These are phyloP conservation scores for Ganaspis brasiliensis DNA, from an alignment of 2,888 invertebrate genomes.

Conservation along the genomic window DNA sequence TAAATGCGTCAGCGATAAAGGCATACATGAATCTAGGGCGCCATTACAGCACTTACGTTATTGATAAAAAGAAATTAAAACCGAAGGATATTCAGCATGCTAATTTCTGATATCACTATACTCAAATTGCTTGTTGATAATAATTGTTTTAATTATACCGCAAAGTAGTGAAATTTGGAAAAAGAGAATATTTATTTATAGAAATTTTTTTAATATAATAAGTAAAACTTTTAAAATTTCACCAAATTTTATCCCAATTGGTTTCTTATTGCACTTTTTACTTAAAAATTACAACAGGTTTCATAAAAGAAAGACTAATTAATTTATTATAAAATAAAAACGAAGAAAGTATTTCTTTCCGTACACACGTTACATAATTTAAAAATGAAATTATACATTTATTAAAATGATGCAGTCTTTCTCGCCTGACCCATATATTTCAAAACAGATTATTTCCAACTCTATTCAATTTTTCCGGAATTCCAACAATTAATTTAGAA, in stretches of 20 bases:
- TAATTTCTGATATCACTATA: slow-evolving; percentile 25
- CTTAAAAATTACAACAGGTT: too few relatives aligned
- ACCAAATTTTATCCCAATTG: too few relatives aligned
- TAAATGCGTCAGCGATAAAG: slow-evolving; percentile 33
- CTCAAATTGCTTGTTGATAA: slow-evolving; percentile 17
- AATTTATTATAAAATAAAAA: too few relatives aligned
- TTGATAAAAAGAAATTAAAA: slow-evolving; percentile 35
- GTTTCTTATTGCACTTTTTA: too few relatives aligned
- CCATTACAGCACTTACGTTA: slow-evolving; percentile 33
- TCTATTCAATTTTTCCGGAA: neutral
- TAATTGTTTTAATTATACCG: neutral
- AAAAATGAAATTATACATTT: slow-evolving; percentile 1
- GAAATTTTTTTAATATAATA: too few relatives aligned
- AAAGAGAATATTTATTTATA: neutral
- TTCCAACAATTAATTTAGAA: neutral
- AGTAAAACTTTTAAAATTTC: too few relatives aligned
- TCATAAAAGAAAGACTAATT: too few relatives aligned
- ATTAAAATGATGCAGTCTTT: neutral
- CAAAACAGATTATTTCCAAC: neutral
- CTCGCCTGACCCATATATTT: slow-evolving; percentile 12
- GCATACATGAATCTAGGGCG: slow-evolving; percentile 39
- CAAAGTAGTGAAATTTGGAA: neutral
- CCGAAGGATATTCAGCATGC: slow-evolving; percentile 28
- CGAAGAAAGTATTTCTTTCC: too few relatives aligned
- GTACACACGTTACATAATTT: neutral